phyloP scores from a whole-genome alignment of 2,797 vertebrate genomes.

The Gila robusta region DNA sequence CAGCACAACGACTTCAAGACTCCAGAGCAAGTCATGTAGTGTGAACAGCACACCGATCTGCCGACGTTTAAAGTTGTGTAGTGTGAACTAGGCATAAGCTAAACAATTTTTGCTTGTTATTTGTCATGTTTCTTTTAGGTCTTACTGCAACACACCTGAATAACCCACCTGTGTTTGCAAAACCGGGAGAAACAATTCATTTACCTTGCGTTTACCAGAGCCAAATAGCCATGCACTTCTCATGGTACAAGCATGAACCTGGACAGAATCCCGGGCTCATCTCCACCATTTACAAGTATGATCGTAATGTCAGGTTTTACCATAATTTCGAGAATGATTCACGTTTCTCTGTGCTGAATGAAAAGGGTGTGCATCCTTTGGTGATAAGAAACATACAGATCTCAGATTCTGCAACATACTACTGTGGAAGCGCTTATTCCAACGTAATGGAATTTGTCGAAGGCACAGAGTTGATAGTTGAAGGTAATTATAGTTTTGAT shows the following conservation, averaged over 20 bases:
- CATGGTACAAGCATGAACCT: conserved; percentile 71
- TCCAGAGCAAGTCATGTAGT: too few relatives aligned
- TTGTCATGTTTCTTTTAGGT: conserved; percentile 28
- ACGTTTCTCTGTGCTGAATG: conserved; percentile 61
- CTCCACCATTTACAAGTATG: conserved; percentile 67
- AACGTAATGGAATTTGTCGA: conserved; percentile 69
- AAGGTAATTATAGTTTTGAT: conserved; percentile 62
- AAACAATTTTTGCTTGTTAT: not conserved
- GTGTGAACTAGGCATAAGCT: too few relatives aligned
- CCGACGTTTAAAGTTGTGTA: too few relatives aligned
- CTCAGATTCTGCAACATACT: conserved; percentile 72
- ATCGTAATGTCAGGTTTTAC: conserved; percentile 25
- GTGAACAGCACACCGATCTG: too few relatives aligned
- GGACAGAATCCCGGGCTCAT: conserved; percentile 66
- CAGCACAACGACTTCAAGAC: too few relatives aligned
- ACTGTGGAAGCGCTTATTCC: conserved; percentile 70
- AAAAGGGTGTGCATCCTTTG: conserved; percentile 61
- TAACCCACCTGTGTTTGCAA: conserved; percentile 30
- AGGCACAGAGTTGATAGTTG: conserved; percentile 68
- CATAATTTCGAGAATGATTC: conserved; percentile 52
- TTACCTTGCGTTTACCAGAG: conserved; percentile 65
- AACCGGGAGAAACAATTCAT: conserved; percentile 62
- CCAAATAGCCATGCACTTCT: conserved; percentile 69
- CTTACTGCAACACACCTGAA: conserved; percentile 33
- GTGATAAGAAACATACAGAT: conserved; percentile 61